Evolutionary conservation across 2,888 invertebrate genomes (phyloP).

Genomic region (Clistopyga incitator): DNA sequence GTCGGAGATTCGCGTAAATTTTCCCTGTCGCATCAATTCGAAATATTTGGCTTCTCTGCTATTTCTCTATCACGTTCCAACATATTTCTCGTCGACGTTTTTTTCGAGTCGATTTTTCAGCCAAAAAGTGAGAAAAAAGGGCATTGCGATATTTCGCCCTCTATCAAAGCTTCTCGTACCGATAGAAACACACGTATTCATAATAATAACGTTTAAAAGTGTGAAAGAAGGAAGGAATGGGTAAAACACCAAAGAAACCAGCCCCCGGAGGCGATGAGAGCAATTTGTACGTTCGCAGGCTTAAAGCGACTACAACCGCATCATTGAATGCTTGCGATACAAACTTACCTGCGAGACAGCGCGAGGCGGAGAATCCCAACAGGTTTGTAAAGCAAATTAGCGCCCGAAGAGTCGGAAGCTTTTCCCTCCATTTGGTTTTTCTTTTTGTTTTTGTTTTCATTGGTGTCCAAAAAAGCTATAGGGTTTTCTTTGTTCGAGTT

Average conservation of each 20-base stretch:
- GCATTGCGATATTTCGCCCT: background rate
- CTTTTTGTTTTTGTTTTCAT: background rate
- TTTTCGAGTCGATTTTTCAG: background rate
- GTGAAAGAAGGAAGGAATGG: conserved; percentile 70
- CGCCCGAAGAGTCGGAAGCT: conserved; percentile 33
- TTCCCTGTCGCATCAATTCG: background rate
- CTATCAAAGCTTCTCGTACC: background rate
- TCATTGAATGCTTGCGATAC: conserved; percentile 75
- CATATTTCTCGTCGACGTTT: background rate
- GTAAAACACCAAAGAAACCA: conserved; percentile 81
- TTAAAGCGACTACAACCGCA: conserved; percentile 77
- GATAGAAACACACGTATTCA: background rate
- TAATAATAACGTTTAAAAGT: conserved; percentile 22
- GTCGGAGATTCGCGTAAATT: background rate
- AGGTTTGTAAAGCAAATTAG: conserved; percentile 77
- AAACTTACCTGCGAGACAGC: conserved; percentile 75
- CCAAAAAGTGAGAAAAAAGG: background rate
- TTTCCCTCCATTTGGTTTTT: conserved; percentile 27
- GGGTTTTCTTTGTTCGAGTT: conserved; percentile 1
- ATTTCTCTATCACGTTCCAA: background rate
- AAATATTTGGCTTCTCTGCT: background rate
- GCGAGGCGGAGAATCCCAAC: conserved; percentile 76
- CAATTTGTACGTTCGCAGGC: conserved; percentile 78
- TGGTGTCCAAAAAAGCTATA: background rate
- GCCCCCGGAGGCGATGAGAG: conserved; percentile 82